Conservation (phyloP, 2,888 invertebrate genomes). For the Conops quadrifasciatus region DNA sequence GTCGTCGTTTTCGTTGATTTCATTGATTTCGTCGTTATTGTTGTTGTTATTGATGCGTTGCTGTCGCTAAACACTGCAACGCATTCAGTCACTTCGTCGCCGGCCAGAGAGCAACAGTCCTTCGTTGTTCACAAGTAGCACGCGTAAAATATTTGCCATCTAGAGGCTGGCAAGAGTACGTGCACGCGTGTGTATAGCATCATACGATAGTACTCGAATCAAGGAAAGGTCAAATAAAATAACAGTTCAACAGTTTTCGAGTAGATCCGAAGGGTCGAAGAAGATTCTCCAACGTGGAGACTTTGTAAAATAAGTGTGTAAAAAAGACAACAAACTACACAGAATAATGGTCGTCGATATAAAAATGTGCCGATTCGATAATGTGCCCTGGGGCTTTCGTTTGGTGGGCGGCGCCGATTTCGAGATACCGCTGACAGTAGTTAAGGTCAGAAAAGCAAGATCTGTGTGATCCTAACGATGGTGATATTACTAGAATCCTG, state of each 20-base stretch:
- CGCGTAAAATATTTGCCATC: constrained; percentile 19
- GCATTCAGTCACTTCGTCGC: constrained; percentile 42
- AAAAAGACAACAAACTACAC: background rate
- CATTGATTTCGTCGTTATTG: background rate
- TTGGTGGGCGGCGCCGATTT: constrained; percentile 79
- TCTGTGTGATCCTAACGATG: no score
- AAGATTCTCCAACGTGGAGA: no score
- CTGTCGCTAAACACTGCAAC: constrained; percentile 18
- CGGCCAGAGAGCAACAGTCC: constrained; percentile 33
- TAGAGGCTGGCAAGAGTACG: constrained; percentile 45
- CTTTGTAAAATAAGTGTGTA: background rate
- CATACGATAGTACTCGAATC: no score
- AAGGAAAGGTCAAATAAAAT: background rate
- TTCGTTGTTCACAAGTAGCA: constrained; percentile 20
- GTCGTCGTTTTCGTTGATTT: background rate
- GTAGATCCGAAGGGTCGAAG: background rate
- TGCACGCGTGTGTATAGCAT: constrained; percentile 37
- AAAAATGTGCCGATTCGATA: constrained; percentile 71
- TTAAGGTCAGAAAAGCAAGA: constrained; percentile 69
- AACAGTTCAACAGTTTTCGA: background rate
- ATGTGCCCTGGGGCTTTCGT: constrained; percentile 80
- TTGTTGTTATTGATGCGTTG: background rate
- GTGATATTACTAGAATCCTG: no score
- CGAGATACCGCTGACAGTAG: constrained; percentile 77
- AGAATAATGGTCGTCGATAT: constrained; percentile 73